Conservation (phyloP, 2,888 invertebrate species). For the Xanthorhoe spadicearia region DNA sequence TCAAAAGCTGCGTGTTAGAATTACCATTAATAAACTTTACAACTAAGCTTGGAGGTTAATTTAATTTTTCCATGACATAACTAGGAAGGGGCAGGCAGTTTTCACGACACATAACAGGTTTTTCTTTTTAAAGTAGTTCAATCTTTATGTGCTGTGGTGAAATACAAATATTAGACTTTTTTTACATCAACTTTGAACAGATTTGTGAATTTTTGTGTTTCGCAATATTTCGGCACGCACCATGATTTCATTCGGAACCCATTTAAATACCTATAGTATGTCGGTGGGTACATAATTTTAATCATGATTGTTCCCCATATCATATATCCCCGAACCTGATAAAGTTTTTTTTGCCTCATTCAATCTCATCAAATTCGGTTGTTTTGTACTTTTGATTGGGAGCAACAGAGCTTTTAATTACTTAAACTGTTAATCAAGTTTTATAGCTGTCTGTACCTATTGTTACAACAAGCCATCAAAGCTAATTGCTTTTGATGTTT, state of each 20-base stretch:
- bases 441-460: neutral
- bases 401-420: neutral
- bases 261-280: too few relatives aligned
- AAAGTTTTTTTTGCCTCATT: too few relatives aligned
- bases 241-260: too few relatives aligned
- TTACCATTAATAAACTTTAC: constrained; percentile 44
- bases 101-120: constrained; percentile 4
- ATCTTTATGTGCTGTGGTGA: neutral
- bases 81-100: constrained; percentile 6
- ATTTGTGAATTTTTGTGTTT: too few relatives aligned
- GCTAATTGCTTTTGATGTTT: constrained; percentile 21
- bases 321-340: too few relatives aligned
- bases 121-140: neutral
- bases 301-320: too few relatives aligned
- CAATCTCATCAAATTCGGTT: too few relatives aligned
- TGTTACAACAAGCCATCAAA: constrained; percentile 19
- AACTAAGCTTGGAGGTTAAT: constrained; percentile 33
- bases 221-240: too few relatives aligned
- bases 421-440: neutral
- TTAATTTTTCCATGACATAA: constrained; percentile 35
- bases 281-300: too few relatives aligned
- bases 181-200: too few relatives aligned
- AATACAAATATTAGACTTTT: neutral
- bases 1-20: constrained; percentile 45
- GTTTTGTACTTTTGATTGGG: neutral